phyloP scores from a whole-genome alignment of 1,140 invertebrate genomes.

The Dreissena polymorpha region DNA sequence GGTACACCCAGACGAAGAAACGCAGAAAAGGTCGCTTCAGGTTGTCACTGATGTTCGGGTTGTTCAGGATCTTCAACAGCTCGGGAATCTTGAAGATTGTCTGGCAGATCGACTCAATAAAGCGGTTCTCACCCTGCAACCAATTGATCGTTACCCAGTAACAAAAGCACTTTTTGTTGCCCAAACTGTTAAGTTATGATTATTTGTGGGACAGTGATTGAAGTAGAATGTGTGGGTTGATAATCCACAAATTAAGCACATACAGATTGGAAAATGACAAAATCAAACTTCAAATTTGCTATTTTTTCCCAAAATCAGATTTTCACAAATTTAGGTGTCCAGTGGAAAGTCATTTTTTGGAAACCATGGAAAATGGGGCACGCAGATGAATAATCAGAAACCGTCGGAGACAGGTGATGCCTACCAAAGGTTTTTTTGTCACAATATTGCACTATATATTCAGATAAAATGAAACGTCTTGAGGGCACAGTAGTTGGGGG shows the following conservation, averaged over 20 bases:
- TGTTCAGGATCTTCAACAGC: slow-evolving; percentile 73
- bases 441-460: too few relatives aligned
- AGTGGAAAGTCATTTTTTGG: too few relatives aligned
- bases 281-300: neutral
- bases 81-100: slow-evolving; percentile 78
- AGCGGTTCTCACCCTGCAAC: slow-evolving; percentile 77
- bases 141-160: neutral
- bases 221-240: too few relatives aligned
- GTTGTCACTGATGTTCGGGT: slow-evolving; percentile 70
- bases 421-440: too few relatives aligned
- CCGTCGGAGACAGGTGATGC: too few relatives aligned
- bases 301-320: neutral
- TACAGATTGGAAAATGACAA: neutral
- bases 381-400: too few relatives aligned
- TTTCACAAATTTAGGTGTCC: neutral
- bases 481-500: too few relatives aligned
- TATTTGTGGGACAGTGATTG: too few relatives aligned
- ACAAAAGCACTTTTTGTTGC: neutral
- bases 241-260: too few relatives aligned
- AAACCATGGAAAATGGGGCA: too few relatives aligned
- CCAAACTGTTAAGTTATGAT: neutral
- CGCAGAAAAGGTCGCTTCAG: slow-evolving; percentile 76
- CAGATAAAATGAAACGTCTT: too few relatives aligned
- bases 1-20: slow-evolving; percentile 78
- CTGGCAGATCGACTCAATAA: slow-evolving; percentile 79